Conservation (phyloP, 2,797 vertebrate species). For the Helarctos malayanus region DNA sequence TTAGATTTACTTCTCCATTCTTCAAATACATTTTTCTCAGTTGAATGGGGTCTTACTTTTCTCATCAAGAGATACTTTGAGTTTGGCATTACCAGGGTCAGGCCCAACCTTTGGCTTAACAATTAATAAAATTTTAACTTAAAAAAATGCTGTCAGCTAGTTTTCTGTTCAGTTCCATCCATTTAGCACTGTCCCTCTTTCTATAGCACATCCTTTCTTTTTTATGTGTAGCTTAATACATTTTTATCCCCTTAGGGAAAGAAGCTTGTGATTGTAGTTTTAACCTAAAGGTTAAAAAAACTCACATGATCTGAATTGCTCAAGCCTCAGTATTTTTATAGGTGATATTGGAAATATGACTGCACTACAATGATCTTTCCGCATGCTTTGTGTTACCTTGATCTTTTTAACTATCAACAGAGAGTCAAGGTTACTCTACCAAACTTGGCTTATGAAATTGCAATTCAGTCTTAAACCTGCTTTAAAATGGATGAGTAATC, state of each 20-base stretch:
- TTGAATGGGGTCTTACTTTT: neutral
- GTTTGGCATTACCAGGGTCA: neutral
- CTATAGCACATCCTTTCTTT: neutral
- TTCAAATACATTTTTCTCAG: neutral
- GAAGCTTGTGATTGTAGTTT: neutral
- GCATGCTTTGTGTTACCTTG: neutral
- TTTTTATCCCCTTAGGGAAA: neutral
- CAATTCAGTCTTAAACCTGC: neutral
- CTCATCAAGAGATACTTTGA: neutral
- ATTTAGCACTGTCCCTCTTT: neutral
- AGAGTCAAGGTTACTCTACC: neutral
- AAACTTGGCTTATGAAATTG: neutral
- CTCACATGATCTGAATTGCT: neutral
- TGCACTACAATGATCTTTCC: neutral
- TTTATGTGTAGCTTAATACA: neutral
- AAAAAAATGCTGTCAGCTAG: neutral
- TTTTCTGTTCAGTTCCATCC: neutral
- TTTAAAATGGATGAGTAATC: neutral
- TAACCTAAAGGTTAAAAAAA: neutral
- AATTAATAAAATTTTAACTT: neutral
- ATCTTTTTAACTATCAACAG: neutral
- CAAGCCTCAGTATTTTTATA: neutral
- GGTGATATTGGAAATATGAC: neutral
- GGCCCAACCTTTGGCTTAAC: neutral
- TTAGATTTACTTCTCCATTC: conserved; percentile 4